Evolutionary conservation across 2,113 vertebrate species (phyloP).

Genomic region (Theristicus caerulescens): DNA sequence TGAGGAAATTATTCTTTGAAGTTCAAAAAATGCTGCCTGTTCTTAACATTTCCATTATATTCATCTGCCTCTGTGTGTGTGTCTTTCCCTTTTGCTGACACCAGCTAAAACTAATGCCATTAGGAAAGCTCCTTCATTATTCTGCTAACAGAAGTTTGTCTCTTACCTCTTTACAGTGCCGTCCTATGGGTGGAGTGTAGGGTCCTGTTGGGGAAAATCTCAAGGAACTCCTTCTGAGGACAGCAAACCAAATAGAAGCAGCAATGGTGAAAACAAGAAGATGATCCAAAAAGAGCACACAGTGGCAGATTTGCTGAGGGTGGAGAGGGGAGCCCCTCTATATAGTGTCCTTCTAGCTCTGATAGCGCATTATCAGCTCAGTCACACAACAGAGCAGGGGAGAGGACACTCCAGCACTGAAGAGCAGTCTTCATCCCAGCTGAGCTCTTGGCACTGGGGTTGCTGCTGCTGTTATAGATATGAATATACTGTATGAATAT

Average conservation of each 20-base stretch:
- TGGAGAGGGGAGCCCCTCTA: conserved; percentile 14
- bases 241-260: background rate
- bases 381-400: conserved; percentile 42
- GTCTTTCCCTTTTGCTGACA: background rate
- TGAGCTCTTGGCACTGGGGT: conserved; percentile 43
- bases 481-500: conserved; percentile 63
- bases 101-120: background rate
- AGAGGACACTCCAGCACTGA: conserved; percentile 41
- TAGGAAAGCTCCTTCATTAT: background rate
- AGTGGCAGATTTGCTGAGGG: background rate
- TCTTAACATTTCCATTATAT: background rate
- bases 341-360: conserved; percentile 36
- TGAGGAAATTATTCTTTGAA: background rate
- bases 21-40: background rate
- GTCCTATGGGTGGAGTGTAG: background rate
- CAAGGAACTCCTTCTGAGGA: background rate
- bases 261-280: background rate
- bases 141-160: background rate
- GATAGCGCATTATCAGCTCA: conserved; percentile 62
- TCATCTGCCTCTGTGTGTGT: background rate
- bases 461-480: conserved; percentile 18
- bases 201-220: background rate
- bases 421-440: conserved; percentile 59
- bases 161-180: conserved; percentile 64
- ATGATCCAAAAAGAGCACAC: background rate